These are phyloP conservation scores for Gymnoscelis rufifasciata DNA, from an alignment of 2,888 invertebrate species.

Conservation along the genomic window DNA sequence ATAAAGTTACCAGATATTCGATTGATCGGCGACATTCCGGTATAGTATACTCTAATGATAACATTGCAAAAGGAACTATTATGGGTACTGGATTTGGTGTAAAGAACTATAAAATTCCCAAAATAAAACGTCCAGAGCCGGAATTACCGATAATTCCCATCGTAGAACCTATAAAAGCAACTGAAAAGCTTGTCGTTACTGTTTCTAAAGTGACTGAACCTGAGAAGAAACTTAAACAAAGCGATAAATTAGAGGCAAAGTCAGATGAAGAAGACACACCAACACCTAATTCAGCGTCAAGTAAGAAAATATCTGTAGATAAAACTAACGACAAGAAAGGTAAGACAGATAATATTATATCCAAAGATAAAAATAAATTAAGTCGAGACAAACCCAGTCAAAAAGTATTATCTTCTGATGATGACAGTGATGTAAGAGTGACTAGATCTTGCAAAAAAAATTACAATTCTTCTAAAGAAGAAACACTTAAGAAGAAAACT, in stretches of 20 bases:
- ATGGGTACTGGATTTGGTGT: conserved; percentile 63
- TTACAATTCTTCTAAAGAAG: conserved; percentile 9
- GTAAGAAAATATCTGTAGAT: conserved; percentile 3
- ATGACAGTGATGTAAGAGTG: conserved; percentile 34
- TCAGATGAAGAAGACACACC: conserved; percentile 15
- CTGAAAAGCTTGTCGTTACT: neutral
- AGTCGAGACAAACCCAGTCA: conserved; percentile 17
- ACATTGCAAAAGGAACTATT: conserved; percentile 61
- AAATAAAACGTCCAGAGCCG: conserved; percentile 57
- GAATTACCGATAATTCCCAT: conserved; percentile 16
- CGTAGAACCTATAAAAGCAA: conserved; percentile 14
- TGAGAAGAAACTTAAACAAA: conserved; percentile 14
- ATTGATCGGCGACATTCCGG: conserved; percentile 36
- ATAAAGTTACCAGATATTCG: conserved; percentile 29
- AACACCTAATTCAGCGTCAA: conserved; percentile 9
- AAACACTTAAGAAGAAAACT: conserved; percentile 23
- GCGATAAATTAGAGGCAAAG: conserved; percentile 8
- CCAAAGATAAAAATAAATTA: conserved; percentile 14
- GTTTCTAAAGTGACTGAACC: neutral
- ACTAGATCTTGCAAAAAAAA: conserved; percentile 44
- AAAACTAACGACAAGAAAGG: conserved; percentile 9
- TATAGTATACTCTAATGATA: conserved; percentile 65
- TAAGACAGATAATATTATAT: conserved; percentile 12
- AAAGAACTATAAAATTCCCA: conserved; percentile 73
- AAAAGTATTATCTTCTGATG: conserved; percentile 15